Conservation (phyloP, 1,140 invertebrate species). For the Potamilus streckersoni region DNA sequence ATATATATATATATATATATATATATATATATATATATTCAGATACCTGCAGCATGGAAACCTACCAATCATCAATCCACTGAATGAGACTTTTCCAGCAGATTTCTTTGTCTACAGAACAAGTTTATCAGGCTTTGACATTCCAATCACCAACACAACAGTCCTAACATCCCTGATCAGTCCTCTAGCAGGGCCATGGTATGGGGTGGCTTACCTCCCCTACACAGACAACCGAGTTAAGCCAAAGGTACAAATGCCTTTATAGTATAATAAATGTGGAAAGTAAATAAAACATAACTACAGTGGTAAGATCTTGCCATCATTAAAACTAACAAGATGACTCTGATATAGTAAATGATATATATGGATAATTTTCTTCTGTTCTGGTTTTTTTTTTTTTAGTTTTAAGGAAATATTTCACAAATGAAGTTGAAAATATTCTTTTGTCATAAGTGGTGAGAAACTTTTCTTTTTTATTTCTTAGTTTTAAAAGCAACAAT, state of each 20-base stretch:
- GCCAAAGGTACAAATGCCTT: slow-evolving; percentile 15
- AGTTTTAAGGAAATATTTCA: background rate
- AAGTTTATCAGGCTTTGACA: background rate
- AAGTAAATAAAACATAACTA: too few relatives aligned
- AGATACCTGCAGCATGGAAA: slow-evolving; percentile 77
- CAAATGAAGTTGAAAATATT: background rate
- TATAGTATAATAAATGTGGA: too few relatives aligned
- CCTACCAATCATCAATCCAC: slow-evolving; percentile 81
- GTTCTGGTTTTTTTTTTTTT: slow-evolving; percentile 13
- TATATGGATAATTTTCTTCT: slow-evolving; percentile 1
- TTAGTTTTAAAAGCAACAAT: background rate
- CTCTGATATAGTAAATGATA: background rate
- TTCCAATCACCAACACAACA: slow-evolving; percentile 15
- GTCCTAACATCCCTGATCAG: slow-evolving; percentile 6
- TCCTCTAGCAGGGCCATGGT: slow-evolving; percentile 20
- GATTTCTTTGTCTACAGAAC: slow-evolving; percentile 68
- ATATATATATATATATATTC: slow-evolving; percentile 16
- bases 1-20: too few relatives aligned
- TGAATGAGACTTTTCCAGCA: slow-evolving; percentile 76
- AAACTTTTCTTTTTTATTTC: background rate
- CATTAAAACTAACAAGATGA: background rate
- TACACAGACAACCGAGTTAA: slow-evolving; percentile 4
- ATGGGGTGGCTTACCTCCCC: slow-evolving; percentile 19
- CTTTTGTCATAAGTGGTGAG: background rate
- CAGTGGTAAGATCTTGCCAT: background rate